These are phyloP conservation scores for Hyppa rectilinea DNA, from an alignment of 2,888 invertebrate genomes.

Conservation along the genomic window DNA sequence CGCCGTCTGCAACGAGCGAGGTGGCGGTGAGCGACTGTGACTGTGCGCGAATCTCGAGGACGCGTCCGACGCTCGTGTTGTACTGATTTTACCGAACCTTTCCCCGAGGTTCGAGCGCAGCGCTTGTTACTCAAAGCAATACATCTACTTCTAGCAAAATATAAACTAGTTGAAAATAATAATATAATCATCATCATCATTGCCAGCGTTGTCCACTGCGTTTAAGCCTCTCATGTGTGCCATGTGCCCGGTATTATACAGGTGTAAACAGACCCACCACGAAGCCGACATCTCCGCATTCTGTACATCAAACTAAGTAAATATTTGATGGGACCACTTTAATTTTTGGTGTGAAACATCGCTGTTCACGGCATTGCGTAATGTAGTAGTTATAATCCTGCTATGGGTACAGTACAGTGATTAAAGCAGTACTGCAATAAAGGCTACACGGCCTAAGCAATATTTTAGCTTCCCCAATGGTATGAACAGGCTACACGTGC, in stretches of 20 bases:
- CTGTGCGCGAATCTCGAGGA: constrained; percentile 50
- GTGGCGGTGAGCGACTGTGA: constrained; percentile 19
- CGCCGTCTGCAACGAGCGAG: constrained; percentile 78
- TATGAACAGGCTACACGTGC: too few species aligned
- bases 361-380: too few species aligned
- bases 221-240: neutral
- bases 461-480: too few species aligned
- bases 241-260: neutral
- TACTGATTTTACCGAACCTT: constrained; percentile 36
- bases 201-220: neutral
- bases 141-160: neutral
- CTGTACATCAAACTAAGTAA: too few species aligned
- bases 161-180: neutral
- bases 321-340: too few species aligned
- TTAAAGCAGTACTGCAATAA: too few species aligned
- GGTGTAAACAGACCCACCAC: too few species aligned
- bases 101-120: constrained; percentile 66
- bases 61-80: constrained; percentile 26
- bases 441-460: too few species aligned
- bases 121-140: constrained; percentile 4
- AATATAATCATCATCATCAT: neutral
- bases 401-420: too few species aligned
- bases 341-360: too few species aligned
- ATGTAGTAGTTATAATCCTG: too few species aligned
- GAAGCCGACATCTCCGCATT: too few species aligned